Evolutionary conservation across 2,113 vertebrate species (phyloP).

Genomic region (Vombatus ursinus): DNA sequence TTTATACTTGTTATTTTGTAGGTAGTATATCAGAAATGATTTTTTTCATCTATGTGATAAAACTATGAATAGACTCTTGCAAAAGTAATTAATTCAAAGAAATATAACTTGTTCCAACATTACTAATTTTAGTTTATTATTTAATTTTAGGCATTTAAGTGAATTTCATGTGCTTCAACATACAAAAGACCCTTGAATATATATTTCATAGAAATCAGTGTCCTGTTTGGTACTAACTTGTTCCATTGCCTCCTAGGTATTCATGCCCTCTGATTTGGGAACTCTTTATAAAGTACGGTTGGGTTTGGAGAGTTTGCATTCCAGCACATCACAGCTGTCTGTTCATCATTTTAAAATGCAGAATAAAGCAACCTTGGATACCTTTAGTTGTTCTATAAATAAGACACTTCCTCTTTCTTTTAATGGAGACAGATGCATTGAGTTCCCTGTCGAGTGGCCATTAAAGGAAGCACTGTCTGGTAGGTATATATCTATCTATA

Average conservation of each 20-base stretch:
- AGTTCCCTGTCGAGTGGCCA: slow-evolving; percentile 84
- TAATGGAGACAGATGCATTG: slow-evolving; percentile 86
- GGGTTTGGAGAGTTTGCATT: slow-evolving; percentile 73
- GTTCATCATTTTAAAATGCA: slow-evolving; percentile 80
- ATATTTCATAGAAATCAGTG: background rate
- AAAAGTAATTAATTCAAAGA: background rate
- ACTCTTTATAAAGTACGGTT: slow-evolving; percentile 78
- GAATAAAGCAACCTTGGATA: slow-evolving; percentile 80
- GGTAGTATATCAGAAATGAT: background rate
- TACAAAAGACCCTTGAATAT: background rate
- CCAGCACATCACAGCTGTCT: slow-evolving; percentile 68
- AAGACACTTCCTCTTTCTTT: slow-evolving; percentile 83
- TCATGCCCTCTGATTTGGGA: slow-evolving; percentile 71
- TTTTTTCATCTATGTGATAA: background rate
- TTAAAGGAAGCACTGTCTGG: slow-evolving; percentile 80
- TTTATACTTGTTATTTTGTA: background rate
- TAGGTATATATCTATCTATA: slow-evolving; percentile 70
- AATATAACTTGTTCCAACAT: background rate
- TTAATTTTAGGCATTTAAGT: background rate
- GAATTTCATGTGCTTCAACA: background rate
- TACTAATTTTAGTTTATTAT: background rate
- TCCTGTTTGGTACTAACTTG: slow-evolving; percentile 8
- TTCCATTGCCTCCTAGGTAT: slow-evolving; percentile 68
- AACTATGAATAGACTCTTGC: background rate
- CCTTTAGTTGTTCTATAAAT: slow-evolving; percentile 82